Evolutionary conservation across 2,113 vertebrate genomes (phyloP).

Genomic region (Myodes glareolus): DNA sequence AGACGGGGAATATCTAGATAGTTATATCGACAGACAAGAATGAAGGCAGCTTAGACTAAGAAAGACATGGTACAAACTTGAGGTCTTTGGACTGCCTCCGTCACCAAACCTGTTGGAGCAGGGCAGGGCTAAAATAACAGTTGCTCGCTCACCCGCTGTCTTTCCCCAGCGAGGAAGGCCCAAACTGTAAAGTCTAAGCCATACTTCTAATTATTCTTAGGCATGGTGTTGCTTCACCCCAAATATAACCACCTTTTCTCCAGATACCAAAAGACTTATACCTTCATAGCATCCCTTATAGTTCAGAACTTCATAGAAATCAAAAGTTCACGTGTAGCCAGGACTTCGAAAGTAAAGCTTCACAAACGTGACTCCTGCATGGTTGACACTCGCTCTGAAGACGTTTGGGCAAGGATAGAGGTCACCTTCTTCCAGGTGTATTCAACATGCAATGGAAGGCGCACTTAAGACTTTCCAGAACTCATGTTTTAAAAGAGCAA

Average conservation of each 20-base stretch:
- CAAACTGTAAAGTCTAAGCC: not conserved
- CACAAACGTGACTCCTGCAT: not conserved
- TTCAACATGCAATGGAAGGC: not conserved
- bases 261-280: not conserved
- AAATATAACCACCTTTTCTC: not conserved
- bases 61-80: not conserved
- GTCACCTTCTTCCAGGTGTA: not conserved
- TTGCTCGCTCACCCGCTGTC: not conserved
- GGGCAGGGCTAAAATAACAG: not conserved
- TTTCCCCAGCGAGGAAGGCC: not conserved
- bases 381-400: not conserved
- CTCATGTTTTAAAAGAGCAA: not conserved
- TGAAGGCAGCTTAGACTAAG: not conserved
- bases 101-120: not conserved
- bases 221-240: not conserved
- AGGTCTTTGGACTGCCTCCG: not conserved
- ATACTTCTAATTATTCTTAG: not conserved
- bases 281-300: not conserved
- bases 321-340: not conserved
- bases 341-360: not conserved
- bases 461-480: not conserved
- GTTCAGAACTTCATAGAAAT: not conserved
- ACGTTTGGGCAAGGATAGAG: not conserved
- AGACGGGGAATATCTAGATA: not conserved
- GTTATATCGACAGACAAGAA: slow-evolving; percentile 24